phyloP scores from a whole-genome alignment of 2,797 vertebrate genomes.

The Spinus pinus region DNA sequence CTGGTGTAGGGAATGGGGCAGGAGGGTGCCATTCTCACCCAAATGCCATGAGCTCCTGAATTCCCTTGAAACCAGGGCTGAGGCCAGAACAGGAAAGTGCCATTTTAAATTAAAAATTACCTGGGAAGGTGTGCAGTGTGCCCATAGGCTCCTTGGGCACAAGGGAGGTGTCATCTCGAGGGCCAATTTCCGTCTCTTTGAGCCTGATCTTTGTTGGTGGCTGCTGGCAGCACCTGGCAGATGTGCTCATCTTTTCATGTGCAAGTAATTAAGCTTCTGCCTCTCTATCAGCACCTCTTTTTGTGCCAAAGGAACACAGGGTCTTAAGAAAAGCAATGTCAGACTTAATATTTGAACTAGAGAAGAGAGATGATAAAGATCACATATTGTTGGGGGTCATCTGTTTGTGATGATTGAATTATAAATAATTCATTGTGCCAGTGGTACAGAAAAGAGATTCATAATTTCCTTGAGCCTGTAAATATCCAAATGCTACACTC shows the following conservation, averaged over 20 bases:
- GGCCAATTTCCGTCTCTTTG: not conserved
- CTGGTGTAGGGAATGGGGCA: fast-evolving
- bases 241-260: not conserved
- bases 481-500: not conserved
- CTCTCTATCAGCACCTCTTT: not conserved
- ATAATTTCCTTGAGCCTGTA: not conserved
- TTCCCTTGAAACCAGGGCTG: not conserved
- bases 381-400: not conserved
- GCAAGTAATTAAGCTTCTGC: not conserved
- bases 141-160: not conserved
- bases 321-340: not conserved
- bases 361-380: not conserved
- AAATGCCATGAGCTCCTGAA: not conserved
- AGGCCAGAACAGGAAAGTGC: not conserved
- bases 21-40: fast-evolving
- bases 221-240: not conserved
- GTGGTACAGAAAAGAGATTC: not conserved
- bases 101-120: not conserved
- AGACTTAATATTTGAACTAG: not conserved
- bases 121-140: not conserved
- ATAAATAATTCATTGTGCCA: not conserved
- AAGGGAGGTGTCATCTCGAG: not conserved
- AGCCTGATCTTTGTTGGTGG: not conserved
- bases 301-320: not conserved
- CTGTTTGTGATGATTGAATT: not conserved